phyloP scores from a whole-genome alignment of 2,888 invertebrate species.

The Epirrhoe tristata region DNA sequence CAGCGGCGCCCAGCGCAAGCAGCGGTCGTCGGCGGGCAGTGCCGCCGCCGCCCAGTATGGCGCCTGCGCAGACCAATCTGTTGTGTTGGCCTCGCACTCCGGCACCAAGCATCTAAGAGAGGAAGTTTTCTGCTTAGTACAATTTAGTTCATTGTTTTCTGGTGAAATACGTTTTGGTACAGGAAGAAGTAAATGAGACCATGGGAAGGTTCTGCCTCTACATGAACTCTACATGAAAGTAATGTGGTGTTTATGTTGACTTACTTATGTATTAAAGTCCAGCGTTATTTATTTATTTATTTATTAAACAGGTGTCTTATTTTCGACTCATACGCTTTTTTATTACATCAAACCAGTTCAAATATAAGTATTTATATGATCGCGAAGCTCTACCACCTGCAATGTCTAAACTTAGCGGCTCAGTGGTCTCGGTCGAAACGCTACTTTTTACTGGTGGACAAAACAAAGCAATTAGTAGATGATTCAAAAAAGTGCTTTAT shows the following conservation, averaged over 20 bases:
- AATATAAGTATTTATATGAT: conserved; percentile 6
- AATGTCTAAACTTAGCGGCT: conserved; percentile 4
- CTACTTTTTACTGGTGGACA: background rate
- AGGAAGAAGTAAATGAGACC: too few relatives aligned
- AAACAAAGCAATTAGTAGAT: background rate
- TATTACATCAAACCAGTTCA: background rate
- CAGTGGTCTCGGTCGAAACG: background rate
- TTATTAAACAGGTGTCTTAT: too few relatives aligned
- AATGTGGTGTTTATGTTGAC: too few relatives aligned
- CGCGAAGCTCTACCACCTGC: conserved; percentile 1
- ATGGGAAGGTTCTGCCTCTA: too few relatives aligned
- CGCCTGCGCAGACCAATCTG: conserved; percentile 51
- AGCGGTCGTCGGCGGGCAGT: conserved; percentile 57
- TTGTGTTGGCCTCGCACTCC: conserved; percentile 76
- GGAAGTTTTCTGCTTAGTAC: background rate
- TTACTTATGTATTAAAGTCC: too few relatives aligned
- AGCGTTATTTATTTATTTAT: too few relatives aligned
- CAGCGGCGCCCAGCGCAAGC: conserved; percentile 54
- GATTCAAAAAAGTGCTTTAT: background rate
- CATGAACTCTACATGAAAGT: too few relatives aligned
- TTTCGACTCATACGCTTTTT: background rate
- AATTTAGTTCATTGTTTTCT: background rate
- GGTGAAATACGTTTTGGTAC: too few relatives aligned
- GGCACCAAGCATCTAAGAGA: conserved; percentile 77
- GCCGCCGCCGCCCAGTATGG: conserved; percentile 63